Conservation (phyloP, 2,797 vertebrate species). For the Cheirogaleus major region DNA sequence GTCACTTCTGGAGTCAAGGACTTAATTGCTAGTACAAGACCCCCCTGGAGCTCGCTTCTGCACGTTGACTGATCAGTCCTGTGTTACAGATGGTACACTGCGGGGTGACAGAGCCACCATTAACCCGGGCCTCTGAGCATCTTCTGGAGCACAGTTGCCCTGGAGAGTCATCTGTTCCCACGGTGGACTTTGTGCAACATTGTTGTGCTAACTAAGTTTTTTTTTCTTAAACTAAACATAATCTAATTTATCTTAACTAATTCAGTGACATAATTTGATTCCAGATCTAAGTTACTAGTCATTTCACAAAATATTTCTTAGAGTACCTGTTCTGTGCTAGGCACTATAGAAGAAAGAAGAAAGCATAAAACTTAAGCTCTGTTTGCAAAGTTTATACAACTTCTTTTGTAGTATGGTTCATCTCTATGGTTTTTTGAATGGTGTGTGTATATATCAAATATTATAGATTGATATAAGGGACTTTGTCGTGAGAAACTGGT, state of each 20-base stretch:
- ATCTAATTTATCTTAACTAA: neutral
- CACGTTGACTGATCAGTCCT: neutral
- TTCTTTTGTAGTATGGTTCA: neutral
- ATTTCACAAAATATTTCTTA: neutral
- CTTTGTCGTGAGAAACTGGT: neutral
- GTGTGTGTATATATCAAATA: neutral
- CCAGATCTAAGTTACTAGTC: neutral
- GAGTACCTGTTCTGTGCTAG: neutral
- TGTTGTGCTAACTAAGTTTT: neutral
- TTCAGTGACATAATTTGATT: neutral
- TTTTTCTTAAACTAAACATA: neutral
- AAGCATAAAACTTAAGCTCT: neutral
- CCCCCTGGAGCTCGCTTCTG: neutral
- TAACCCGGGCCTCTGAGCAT: neutral
- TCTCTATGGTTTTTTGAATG: neutral
- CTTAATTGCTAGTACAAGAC: neutral
- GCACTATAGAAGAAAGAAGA: neutral
- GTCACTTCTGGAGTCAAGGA: neutral
- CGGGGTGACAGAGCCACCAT: rapidly evolving
- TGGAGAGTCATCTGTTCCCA: neutral
- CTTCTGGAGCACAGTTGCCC: neutral
- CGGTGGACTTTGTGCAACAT: neutral
- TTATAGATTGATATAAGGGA: neutral
- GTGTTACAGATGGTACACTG: neutral
- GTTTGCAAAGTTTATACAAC: neutral